A percentile compares a stretch with the other conserved stretches of the same genome.
phyloP scores from a whole-genome alignment of 2,113 vertebrate species.

The Chiloscyllium plagiosum region DNA sequence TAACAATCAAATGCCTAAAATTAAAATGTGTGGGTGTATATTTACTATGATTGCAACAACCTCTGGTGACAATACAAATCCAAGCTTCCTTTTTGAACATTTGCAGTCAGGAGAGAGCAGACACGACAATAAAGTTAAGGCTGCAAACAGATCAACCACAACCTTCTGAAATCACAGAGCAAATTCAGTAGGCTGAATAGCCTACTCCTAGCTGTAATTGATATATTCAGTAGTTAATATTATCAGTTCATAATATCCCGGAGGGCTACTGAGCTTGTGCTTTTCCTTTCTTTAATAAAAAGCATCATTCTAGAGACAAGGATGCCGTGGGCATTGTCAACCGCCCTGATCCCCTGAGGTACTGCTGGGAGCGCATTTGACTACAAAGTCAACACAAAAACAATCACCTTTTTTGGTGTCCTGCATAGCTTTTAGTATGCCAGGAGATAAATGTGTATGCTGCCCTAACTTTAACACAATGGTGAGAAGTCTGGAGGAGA shows the following conservation, averaged over 20 bases:
- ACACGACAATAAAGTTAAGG: too few species aligned
- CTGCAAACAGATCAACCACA: too few species aligned
- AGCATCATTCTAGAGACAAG: not conserved
- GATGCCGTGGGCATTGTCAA: not conserved
- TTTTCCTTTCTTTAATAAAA: not conserved
- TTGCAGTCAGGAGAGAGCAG: too few species aligned
- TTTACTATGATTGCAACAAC: too few species aligned
- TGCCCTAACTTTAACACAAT: not conserved
- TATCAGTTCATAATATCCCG: not conserved
- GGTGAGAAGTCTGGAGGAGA: constrained; percentile 10
- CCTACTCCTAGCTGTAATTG: too few species aligned
- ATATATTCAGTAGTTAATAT: not conserved
- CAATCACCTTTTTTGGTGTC: not conserved
- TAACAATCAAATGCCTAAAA: too few species aligned
- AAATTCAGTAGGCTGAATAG: too few species aligned
- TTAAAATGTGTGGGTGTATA: too few species aligned
- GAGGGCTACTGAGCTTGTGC: not conserved
- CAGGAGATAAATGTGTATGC: not conserved
- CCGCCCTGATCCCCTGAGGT: not conserved
- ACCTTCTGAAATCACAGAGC: too few species aligned
- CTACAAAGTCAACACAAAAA: not conserved
- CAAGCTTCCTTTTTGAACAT: too few species aligned
- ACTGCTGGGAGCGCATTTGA: too few species aligned
- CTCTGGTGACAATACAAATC: too few species aligned
- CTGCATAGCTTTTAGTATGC: not conserved